phyloP scores from a whole-genome alignment of 2,888 invertebrate species.

The Torymus auratus region DNA sequence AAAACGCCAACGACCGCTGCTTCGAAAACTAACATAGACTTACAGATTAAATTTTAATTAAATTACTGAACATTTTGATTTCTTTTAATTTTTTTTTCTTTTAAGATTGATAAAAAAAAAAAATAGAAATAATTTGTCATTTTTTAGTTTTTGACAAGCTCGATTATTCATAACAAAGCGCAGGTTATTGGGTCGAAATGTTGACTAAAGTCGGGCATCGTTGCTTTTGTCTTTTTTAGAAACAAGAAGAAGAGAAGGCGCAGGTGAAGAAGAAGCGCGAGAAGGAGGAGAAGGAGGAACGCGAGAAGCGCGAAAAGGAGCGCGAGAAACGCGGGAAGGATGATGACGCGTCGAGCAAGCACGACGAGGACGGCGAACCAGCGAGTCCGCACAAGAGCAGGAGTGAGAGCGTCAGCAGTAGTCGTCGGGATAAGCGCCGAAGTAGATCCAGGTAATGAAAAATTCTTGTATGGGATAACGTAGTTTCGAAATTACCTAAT shows the following conservation, averaged over 20 bases:
- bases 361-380: conserved; percentile 70
- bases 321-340: conserved; percentile 52
- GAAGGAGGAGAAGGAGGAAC: conserved; percentile 76
- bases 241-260: conserved; percentile 86
- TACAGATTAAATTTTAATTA: conserved; percentile 23
- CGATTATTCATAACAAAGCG: conserved; percentile 9
- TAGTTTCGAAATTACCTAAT: too few species aligned
- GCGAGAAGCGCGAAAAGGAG: conserved; percentile 75
- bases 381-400: conserved; percentile 72
- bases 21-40: conserved; percentile 36
- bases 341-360: conserved; percentile 40
- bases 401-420: conserved; percentile 71
- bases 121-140: conserved; percentile 20
- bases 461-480: too few species aligned
- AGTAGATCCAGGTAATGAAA: conserved; percentile 77
- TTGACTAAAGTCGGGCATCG: neutral
- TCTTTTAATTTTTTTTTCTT: neutral
- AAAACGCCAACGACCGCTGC: neutral
- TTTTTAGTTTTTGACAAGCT: conserved; percentile 46
- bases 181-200: too few species aligned
- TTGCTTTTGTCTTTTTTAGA: conserved; percentile 79
- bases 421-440: conserved; percentile 75
- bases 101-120: neutral
- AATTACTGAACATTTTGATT: neutral
- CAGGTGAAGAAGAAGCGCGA: conserved; percentile 80